These are phyloP conservation scores for Oryctes rhinoceros DNA, from an alignment of 1,140 invertebrate species.

Conservation along the genomic window DNA sequence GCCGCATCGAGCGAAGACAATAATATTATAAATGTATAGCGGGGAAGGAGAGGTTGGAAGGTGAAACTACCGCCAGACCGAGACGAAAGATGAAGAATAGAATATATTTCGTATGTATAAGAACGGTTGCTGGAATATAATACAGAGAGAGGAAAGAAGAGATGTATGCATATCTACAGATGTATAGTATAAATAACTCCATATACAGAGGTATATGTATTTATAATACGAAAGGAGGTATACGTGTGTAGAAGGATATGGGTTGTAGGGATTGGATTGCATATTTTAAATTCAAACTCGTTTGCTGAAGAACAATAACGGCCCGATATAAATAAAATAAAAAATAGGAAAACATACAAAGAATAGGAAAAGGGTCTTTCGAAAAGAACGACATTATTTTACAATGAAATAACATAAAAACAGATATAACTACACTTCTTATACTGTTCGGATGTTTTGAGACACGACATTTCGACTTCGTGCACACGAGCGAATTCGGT, in stretches of 20 bases:
- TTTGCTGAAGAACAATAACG: not conserved
- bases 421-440: no score
- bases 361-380: no score
- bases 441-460: no score
- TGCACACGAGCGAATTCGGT: no score
- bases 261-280: not conserved
- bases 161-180: not conserved
- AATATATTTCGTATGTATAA: slow-evolving; percentile 29
- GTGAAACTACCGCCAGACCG: slow-evolving; percentile 25
- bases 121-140: slow-evolving; percentile 9
- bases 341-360: not conserved
- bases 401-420: no score
- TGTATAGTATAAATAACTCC: slow-evolving; percentile 8
- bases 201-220: not conserved
- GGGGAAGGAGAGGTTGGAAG: slow-evolving; percentile 26
- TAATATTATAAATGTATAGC: not conserved
- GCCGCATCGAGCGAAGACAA: not conserved
- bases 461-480: no score
- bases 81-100: slow-evolving; percentile 33
- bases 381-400: not conserved
- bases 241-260: not conserved
- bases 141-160: not conserved
- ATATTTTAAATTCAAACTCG: slow-evolving; percentile 15
- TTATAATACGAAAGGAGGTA: not conserved
- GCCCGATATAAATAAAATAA: not conserved